phyloP scores from a whole-genome alignment of 1,140 invertebrate species.

The Holotrichia oblita region DNA sequence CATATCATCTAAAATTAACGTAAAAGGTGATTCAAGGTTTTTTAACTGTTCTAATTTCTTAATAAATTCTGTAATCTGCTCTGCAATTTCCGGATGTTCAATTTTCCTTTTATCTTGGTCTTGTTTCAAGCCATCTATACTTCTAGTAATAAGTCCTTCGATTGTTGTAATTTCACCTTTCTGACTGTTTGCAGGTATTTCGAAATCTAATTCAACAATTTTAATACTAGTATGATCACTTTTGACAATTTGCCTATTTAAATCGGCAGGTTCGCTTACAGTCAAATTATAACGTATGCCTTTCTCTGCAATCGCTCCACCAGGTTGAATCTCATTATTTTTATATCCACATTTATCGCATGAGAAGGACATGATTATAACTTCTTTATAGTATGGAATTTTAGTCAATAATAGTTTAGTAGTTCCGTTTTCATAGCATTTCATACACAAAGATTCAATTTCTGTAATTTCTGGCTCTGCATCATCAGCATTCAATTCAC shows the following conservation, averaged over 20 bases:
- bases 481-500: conserved; percentile 75
- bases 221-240: conserved; percentile 86
- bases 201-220: conserved; percentile 93
- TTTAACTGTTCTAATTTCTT: conserved; percentile 74
- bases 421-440: conserved; percentile 87
- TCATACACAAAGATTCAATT: conserved; percentile 93
- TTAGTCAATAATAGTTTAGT: conserved; percentile 91
- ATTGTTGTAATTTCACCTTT: conserved; percentile 96
- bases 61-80: conserved; percentile 84
- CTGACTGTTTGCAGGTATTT: conserved; percentile 87
- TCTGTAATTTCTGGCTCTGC: conserved; percentile 80
- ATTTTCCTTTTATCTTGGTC: conserved; percentile 75
- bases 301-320: conserved; percentile 81
- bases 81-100: conserved; percentile 77
- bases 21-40: conserved; percentile 73
- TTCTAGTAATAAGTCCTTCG: conserved; percentile 88
- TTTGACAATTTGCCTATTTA: conserved; percentile 93
- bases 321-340: conserved; percentile 95
- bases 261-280: conserved; percentile 70
- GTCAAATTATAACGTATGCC: conserved; percentile 72
- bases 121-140: conserved; percentile 77
- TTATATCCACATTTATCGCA: conserved; percentile 89
- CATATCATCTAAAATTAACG: conserved; percentile 88
- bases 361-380: conserved; percentile 95
- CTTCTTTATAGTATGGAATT: conserved; percentile 97